Conservation (phyloP, 2,888 invertebrate genomes). For the Agrenia bidenticulata region DNA sequence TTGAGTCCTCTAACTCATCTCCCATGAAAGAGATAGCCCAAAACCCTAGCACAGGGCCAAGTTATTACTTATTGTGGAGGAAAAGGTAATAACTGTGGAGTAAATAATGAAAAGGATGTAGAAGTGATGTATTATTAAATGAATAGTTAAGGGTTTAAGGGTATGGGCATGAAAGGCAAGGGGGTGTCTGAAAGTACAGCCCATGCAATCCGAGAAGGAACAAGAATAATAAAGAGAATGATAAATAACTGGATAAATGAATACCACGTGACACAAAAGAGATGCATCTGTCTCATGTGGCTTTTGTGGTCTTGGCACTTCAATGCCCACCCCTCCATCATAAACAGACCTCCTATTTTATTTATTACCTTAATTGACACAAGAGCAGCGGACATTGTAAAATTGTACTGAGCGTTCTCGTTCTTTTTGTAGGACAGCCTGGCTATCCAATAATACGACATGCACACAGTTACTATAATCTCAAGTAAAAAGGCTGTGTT, state of each 20-base stretch:
- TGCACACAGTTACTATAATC: too few species aligned
- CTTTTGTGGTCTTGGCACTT: constrained; percentile 53
- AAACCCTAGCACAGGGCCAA: background rate
- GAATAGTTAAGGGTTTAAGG: background rate
- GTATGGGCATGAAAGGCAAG: background rate
- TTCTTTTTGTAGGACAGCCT: too few species aligned
- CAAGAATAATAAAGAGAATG: constrained; percentile 48
- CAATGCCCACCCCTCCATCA: constrained; percentile 49
- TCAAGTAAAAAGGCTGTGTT: too few species aligned
- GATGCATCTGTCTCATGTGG: constrained; percentile 52
- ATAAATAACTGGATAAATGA: constrained; percentile 51
- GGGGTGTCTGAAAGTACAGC: constrained; percentile 29
- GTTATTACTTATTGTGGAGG: constrained; percentile 2
- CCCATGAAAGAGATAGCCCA: too few species aligned
- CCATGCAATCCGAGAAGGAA: constrained; percentile 46
- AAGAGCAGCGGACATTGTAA: constrained; percentile 22
- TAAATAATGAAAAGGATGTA: background rate
- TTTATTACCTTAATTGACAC: constrained; percentile 53
- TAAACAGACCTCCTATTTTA: constrained; percentile 53
- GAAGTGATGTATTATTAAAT: constrained; percentile 19
- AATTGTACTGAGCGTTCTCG: too few species aligned
- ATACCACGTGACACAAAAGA: constrained; percentile 51
- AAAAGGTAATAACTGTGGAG: background rate
- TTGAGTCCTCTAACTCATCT: too few species aligned
- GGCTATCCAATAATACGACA: too few species aligned